Evolutionary conservation across 2,888 invertebrate genomes (phyloP), one percentile per base, ranked within the genome.

Genomic region (Deroplatys truncata): DNA sequence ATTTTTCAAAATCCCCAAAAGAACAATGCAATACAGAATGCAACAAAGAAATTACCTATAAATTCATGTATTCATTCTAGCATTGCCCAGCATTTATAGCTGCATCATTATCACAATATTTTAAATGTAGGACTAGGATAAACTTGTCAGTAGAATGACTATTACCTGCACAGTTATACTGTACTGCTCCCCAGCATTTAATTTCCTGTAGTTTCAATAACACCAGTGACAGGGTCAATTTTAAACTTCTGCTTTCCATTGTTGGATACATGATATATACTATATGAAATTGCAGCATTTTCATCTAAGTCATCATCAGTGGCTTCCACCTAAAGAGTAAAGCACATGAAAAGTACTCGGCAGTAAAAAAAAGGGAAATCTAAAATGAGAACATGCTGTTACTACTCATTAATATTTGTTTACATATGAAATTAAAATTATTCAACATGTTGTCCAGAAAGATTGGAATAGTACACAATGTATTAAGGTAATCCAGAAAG

Each of bases 241-340:
- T 95, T 95, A 93, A 98, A 98, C 93, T 97, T 98, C 92, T 96
- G 97, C 90, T 96, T 95, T 1, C 98, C 98, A 93, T 98, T 98
- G 93, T 98, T 98, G 90, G 98, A 98, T 15, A 98, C 97, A 94
- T 98, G 98, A 93, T 97, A 97, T 91, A 98, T 97, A 92, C 96
- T 96, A 94, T 98, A 98, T 83, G 96, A 95, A 90, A 98, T 95
- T 89, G 96, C 95, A 29, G 98, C 98, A 93, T 98, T 98, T 92
- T 96, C 96, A 90, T 97, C 98, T 92, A 96, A 96, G 93, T 98
- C 98, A 92, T 97, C 97, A 93, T 98, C 98, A 16, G 96, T 96
- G 0, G 98, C 98, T 92, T 96, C 96, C 90, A 97, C 95, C 96
- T 96, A 92, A 28, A 92, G 35, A n/a, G 84, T 31, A 15, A 84